Evolutionary conservation across 1,140 invertebrate species (phyloP), one percentile per base, ranked within the genome.

Genomic region (Sycophila sp.): DNA sequence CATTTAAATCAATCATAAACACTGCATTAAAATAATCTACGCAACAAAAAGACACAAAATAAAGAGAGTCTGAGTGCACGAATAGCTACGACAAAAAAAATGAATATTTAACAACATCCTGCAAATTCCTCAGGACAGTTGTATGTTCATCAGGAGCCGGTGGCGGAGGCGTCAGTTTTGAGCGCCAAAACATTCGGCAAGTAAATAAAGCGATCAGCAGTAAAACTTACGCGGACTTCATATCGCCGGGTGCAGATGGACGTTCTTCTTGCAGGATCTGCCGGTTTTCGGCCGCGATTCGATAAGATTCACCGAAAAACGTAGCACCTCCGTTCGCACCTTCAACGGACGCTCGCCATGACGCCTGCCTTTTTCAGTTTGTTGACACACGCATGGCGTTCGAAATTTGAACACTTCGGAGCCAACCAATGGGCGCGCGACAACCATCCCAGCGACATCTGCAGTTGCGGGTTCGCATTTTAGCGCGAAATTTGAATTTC

Each of bases 161-260:
- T 47, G 42, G 42, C n/a, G n/a, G n/a, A 45, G n/a, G 58, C 58
- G 58, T 60, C 58, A 26, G 17, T 64, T 53, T 64, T 53, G 6
- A 53, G 15, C 49, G 36, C 36, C 32, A 55, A 56, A 58, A 24
- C 13, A 17, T 36, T n/a, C 17, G 4, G 4, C 13, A 58, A 55
- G 53, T 67, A 58, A 58, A 68, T 26, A 0, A 8, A 19, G 2
- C 7, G 0, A 15, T n/a, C 15, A 2, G 15, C 22, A 13, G 65
- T 19, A 38, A 71, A 30, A 72, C 70, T 72, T 65, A 72, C 70
- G 64, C 56, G 19, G 70, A 72, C 38, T 72, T 72, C 70, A 72
- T 72, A 45, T 55, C 67, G 0, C 17, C 34, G 0, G 17, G 4
- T 58, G 32, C 28, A n/a, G 1, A 7, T 36, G 15, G 19, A 47